A percentile compares a stretch with the other conserved stretches of the same genome.
Conservation (phyloP, 2,888 invertebrate genomes). For the Oscheius myriophilus region DNA sequence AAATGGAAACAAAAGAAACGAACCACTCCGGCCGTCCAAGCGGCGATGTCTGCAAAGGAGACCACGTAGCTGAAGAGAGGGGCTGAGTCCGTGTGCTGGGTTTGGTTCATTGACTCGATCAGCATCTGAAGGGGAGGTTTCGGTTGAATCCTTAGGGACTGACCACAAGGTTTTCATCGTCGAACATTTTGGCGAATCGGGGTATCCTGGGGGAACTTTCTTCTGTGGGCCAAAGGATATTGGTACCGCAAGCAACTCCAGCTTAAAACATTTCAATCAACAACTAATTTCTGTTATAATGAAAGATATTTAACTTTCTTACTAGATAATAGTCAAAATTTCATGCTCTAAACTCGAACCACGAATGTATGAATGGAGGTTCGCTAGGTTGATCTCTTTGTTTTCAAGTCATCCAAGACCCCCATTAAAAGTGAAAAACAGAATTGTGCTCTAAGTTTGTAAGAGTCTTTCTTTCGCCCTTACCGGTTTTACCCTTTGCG, state of each 20-base stretch:
- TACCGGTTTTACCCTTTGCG: no score
- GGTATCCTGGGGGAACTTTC: neutral
- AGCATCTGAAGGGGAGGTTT: no score
- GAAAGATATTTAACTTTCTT: neutral
- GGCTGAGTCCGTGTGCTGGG: conserved; percentile 2
- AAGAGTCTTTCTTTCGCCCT: no score
- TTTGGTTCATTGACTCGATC: conserved; percentile 5
- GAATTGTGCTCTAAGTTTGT: no score
- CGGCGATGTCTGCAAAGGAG: conserved; percentile 60
- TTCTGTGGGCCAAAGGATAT: conserved; percentile 44
- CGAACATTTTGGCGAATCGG: conserved; percentile 17
- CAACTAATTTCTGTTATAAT: no score
- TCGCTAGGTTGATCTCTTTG: no score
- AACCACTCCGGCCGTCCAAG: conserved; percentile 68
- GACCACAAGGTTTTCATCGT: conserved; percentile 27
- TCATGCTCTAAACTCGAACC: no score
- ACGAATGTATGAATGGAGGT: no score
- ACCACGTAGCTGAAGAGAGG: conserved; percentile 36
- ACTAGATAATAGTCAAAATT: no score
- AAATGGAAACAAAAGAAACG: conserved; percentile 29
- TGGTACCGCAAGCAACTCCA: conserved; percentile 49
- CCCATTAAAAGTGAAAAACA: no score
- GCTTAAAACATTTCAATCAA: conserved; percentile 39
- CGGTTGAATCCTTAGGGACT: no score
- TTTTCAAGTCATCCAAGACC: no score